phyloP scores from a whole-genome alignment of 2,113 vertebrate species.

The Steatornis caripensis region DNA sequence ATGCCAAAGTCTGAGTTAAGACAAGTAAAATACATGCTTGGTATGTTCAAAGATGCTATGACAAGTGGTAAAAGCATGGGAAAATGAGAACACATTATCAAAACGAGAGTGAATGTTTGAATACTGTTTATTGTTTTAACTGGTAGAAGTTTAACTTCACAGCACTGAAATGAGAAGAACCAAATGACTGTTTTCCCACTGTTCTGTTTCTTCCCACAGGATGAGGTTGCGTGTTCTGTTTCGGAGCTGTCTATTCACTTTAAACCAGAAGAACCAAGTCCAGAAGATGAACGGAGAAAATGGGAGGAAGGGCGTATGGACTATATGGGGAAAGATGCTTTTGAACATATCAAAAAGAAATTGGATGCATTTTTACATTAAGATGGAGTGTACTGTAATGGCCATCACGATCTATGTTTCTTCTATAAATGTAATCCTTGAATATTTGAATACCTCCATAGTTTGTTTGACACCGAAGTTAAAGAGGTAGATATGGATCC shows the following conservation, averaged over 20 bases:
- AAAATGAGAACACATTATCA: not conserved
- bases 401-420: not conserved
- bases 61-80: not conserved
- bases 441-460: not conserved
- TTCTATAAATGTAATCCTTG: not conserved
- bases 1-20: not conserved
- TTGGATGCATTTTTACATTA: conserved; percentile 81
- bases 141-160: not conserved
- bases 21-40: not conserved
- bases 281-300: conserved; percentile 66
- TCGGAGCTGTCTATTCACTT: conserved; percentile 54
- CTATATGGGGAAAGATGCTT: conserved; percentile 82
- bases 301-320: conserved; percentile 82
- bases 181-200: not conserved
- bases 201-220: conserved; percentile 33
- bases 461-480: not conserved
- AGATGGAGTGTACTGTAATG: not conserved
- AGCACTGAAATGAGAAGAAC: not conserved
- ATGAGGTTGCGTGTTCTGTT: not conserved
- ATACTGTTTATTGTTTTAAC: not conserved
- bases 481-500: not conserved
- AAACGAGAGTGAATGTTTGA: not conserved
- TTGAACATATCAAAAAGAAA: conserved; percentile 76
- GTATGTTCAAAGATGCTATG: not conserved
- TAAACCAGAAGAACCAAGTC: conserved; percentile 39